These are phyloP conservation scores for Rhingia campestris DNA, from an alignment of 2,888 invertebrate species.

Conservation along the genomic window DNA sequence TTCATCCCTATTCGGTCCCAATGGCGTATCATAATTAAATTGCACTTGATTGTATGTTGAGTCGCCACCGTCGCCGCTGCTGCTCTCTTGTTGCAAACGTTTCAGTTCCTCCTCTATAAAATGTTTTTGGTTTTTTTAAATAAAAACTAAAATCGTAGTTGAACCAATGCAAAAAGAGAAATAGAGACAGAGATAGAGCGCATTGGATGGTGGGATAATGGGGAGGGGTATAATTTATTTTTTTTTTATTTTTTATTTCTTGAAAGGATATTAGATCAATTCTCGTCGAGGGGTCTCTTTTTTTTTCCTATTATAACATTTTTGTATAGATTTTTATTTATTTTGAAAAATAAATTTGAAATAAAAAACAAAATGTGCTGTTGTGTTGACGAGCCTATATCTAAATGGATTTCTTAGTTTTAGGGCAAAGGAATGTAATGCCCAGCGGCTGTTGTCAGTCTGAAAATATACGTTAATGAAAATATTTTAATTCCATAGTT, in stretches of 20 bases:
- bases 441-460: slow-evolving; percentile 24
- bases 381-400: slow-evolving; percentile 44
- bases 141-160: slow-evolving; percentile 64
- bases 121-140: slow-evolving; percentile 64
- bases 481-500: slow-evolving; percentile 56
- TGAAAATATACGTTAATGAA: slow-evolving; percentile 69
- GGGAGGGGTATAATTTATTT: slow-evolving; percentile 14
- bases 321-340: slow-evolving; percentile 62
- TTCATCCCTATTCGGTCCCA: slow-evolving; percentile 82
- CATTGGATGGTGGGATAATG: slow-evolving; percentile 40
- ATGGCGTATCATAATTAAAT: slow-evolving; percentile 88
- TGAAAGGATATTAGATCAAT: slow-evolving; percentile 30
- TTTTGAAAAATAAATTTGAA: slow-evolving; percentile 68
- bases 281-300: slow-evolving; percentile 5
- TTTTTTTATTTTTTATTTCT: slow-evolving; percentile 30
- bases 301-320: slow-evolving; percentile 31
- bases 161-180: slow-evolving; percentile 66
- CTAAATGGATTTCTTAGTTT: slow-evolving; percentile 21
- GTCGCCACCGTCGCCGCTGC: slow-evolving; percentile 82
- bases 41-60: slow-evolving; percentile 88
- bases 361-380: slow-evolving; percentile 70
- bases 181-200: slow-evolving; percentile 37
- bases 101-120: slow-evolving; percentile 95
- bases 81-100: slow-evolving; percentile 89
- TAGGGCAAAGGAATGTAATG: neutral